Evolutionary conservation across 2,113 vertebrate species (phyloP), one percentile per base, ranked within the genome.

Genomic region (Pteropus alecto): DNA sequence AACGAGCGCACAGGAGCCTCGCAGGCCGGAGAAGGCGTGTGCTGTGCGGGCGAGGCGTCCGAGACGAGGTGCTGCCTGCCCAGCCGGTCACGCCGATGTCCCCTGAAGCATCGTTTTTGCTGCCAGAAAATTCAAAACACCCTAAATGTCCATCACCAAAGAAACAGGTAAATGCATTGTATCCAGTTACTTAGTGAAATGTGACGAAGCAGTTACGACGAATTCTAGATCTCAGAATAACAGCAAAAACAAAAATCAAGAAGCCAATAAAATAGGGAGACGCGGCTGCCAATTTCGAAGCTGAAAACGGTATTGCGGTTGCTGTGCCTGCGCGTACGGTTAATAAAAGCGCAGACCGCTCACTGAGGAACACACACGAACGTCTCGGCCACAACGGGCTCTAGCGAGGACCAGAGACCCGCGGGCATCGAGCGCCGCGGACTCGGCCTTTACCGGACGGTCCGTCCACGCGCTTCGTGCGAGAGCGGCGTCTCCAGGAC

Each of bases 41-140:
- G 56, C 56, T 21, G 18, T 22, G 6, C 56, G 22, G 56, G 21
- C 19, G 19, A 58, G 56, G 56, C 6, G 56, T 22, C 56, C 21
- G 6, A 46, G 46, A 46, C 16, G 19, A 21, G 21, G 56, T 22
- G 56, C 56, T 21, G 7, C 6, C 46, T 46, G 46, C 46, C 11
- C 46, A 10, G 46, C 46, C 43, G 46, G 46, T 46, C 46, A 33
- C n/a, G 2, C 28, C 15, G 21, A 41, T 0, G 11, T 7, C 18
- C 8, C 1, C n/a, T 1, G 7, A 19, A 6, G 11, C 5, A 0
- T 2, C 0, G 11, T 1, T 7, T n/a, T n/a, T 24, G 24, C 58
- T 26, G 0, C 8, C 0, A 5, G 67, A 56, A 90, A 3, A 6
- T 35, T 38, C 12, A 13, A 56, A 26, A 41, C 30, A 8, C 19